Conservation (phyloP, 2,797 vertebrate genomes). For the Enteromius thamalakanensis region DNA sequence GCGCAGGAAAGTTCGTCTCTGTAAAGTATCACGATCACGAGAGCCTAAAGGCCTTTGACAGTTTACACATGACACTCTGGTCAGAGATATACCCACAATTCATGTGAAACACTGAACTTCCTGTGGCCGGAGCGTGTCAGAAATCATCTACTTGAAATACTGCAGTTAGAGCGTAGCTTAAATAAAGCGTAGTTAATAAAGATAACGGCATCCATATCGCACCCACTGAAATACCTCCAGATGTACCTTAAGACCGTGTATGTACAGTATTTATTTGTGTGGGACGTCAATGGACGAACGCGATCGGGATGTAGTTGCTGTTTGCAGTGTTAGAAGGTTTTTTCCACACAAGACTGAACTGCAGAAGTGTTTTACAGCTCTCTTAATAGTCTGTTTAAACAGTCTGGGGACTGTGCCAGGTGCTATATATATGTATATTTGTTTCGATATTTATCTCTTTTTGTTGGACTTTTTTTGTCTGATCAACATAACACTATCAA, state of each 20-base stretch:
- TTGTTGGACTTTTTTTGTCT: constrained; percentile 57
- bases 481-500: constrained; percentile 70
- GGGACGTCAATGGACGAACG: constrained; percentile 4
- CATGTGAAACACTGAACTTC: background rate
- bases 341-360: constrained; percentile 18
- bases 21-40: background rate
- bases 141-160: constrained; percentile 36
- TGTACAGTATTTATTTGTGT: constrained; percentile 65
- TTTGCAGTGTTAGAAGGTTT: constrained; percentile 20
- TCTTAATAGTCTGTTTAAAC: constrained; percentile 71
- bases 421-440: constrained; percentile 60
- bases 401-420: constrained; percentile 66
- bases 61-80: constrained; percentile 12
- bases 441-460: constrained; percentile 59
- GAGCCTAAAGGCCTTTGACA: constrained; percentile 10
- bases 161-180: background rate
- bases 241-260: constrained; percentile 30
- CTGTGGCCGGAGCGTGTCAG: background rate
- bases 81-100: constrained; percentile 1
- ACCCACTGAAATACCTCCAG: constrained; percentile 56
- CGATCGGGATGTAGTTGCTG: background rate
- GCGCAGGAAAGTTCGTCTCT: background rate
- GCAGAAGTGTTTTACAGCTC: constrained; percentile 31
- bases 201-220: constrained; percentile 24
- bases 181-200: constrained; percentile 13